Evolutionary conservation across 2,888 invertebrate genomes (phyloP).

Genomic region (Smittia aterrima): DNA sequence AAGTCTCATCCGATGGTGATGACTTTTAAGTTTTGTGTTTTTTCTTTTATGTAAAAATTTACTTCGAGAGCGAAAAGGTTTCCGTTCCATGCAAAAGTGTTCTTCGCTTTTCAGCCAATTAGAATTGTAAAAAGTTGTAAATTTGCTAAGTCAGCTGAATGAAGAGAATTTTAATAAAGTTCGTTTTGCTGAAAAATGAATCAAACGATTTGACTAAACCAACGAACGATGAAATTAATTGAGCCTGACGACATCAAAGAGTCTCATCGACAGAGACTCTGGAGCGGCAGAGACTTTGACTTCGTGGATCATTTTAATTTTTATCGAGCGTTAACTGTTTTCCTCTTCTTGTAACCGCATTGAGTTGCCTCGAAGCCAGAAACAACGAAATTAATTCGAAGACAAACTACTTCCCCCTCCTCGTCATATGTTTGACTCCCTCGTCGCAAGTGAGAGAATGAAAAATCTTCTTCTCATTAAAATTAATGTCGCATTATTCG

Average conservation of each 20-base stretch:
- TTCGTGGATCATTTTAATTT: too few species aligned
- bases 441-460: background rate
- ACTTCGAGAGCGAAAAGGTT: conserved; percentile 4
- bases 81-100: conserved; percentile 23
- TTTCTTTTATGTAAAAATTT: conserved; percentile 20
- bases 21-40: background rate
- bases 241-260: background rate
- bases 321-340: too few species aligned
- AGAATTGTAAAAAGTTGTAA: conserved; percentile 10
- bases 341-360: background rate
- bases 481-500: conserved; percentile 22
- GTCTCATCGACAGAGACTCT: background rate
- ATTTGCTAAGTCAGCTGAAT: background rate
- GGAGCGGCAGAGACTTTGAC: background rate
- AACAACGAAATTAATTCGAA: background rate
- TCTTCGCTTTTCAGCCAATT: too few species aligned
- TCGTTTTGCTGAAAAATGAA: background rate
- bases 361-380: background rate
- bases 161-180: conserved; percentile 12
- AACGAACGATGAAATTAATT: background rate
- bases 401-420: background rate
- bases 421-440: background rate
- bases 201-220: conserved; percentile 1
- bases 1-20: conserved; percentile 24
- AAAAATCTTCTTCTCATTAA: conserved; percentile 22